A percentile compares a stretch with the other conserved stretches of the same genome.
These are phyloP conservation scores for Abrostola tripartita DNA, from an alignment of 2,888 invertebrate genomes.

Conservation along the genomic window DNA sequence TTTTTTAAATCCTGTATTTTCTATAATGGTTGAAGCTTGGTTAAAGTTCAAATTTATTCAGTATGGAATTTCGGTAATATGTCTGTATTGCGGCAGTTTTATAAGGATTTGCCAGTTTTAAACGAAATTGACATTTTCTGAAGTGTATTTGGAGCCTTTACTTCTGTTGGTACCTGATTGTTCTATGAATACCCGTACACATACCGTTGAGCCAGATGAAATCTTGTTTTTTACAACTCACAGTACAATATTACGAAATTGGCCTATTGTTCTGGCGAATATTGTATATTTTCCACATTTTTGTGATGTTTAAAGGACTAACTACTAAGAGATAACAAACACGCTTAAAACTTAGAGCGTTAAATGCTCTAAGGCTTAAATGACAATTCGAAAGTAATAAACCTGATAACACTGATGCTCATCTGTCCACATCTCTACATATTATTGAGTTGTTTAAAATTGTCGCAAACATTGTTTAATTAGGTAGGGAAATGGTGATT, in stretches of 20 bases:
- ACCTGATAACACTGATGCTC: conserved; percentile 21
- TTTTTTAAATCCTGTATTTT: too few species aligned
- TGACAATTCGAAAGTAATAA: conserved; percentile 23
- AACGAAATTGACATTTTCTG: neutral
- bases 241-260: neutral
- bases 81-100: neutral
- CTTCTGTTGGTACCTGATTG: conserved; percentile 50
- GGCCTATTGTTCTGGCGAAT: neutral
- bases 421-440: conserved; percentile 12
- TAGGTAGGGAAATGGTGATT: neutral
- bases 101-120: neutral
- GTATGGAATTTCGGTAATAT: too few species aligned
- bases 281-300: neutral
- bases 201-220: neutral
- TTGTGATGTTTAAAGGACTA: conserved; percentile 31
- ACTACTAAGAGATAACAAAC: conserved; percentile 35
- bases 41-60: too few species aligned
- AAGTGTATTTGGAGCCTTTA: conserved; percentile 16
- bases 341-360: conserved; percentile 14
- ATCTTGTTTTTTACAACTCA: neutral
- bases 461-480: neutral
- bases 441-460: conserved; percentile 49
- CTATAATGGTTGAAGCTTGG: too few species aligned
- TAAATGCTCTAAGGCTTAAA: conserved; percentile 4
- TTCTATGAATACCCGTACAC: neutral